These are phyloP conservation scores for Chionis minor DNA, from an alignment of 2,113 vertebrate genomes.

Conservation along the genomic window DNA sequence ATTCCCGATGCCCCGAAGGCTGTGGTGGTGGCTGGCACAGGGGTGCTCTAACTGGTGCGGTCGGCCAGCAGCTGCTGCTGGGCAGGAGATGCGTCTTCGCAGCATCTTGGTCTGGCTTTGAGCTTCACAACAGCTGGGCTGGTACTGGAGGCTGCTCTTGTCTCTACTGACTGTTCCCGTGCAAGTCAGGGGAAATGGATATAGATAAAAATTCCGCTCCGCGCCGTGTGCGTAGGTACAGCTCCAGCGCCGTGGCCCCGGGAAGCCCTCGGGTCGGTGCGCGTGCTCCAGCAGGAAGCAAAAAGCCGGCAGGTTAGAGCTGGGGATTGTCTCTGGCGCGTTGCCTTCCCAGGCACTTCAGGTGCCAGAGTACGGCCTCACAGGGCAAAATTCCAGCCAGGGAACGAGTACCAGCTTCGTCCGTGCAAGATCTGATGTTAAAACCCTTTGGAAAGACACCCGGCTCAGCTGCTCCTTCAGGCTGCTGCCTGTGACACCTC, in stretches of 20 bases:
- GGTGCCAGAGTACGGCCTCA: not conserved
- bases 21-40: accelerated
- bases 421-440: too few relatives aligned
- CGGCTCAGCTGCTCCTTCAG: not conserved
- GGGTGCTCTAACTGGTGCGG: not conserved
- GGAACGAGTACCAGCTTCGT: not conserved
- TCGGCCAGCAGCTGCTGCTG: not conserved
- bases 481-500: not conserved
- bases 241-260: too few relatives aligned
- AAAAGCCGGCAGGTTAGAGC: not conserved
- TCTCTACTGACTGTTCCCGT: too few relatives aligned
- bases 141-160: not conserved
- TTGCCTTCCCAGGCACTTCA: not conserved
- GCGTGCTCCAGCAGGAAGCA: too few relatives aligned
- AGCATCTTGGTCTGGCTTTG: not conserved
- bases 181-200: too few relatives aligned
- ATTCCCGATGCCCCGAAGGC: not conserved
- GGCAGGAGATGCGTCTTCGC: not conserved
- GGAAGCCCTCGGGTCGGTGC: not conserved
- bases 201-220: accelerated
- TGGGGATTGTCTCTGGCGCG: not conserved
- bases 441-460: not conserved
- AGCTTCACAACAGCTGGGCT: not conserved
- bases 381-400: too few relatives aligned
- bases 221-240: accelerated